Evolutionary conservation across 2,113 vertebrate species (phyloP), one percentile per base, ranked within the genome.

Genomic region (Mionectes macconnelli): DNA sequence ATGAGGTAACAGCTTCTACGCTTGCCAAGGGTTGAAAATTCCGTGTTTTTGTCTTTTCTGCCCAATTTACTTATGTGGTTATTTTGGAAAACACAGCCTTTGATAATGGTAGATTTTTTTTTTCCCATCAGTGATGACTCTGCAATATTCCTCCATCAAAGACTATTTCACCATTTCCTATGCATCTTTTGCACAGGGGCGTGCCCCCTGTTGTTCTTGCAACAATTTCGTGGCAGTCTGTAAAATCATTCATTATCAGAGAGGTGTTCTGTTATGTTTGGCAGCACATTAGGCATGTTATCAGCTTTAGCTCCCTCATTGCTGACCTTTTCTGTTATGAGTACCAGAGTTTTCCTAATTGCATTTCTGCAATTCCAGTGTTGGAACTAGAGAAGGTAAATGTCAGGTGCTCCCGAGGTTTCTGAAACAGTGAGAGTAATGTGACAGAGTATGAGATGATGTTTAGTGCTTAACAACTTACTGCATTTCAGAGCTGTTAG

Each of bases 291-390:
- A 96, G 90, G 95, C 93, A 37, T 90, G 83, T 95, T 91, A 93
- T 53, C 56, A 87, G 62, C 50, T 89, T 96, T 95, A 97, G 70
- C 91, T 95, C 77, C 95, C 94, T 81, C 92, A 75, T 20, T 62
- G 24, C 86, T 97, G 96, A 95, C 79, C 87, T 96, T 96, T 94
- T 96, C 74, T 95, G 55, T 90, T 96, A 85, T 69, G 55, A 81
- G 72, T 78, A 95, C 35, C 73, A 2, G 23, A 89, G 50, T 73
- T 87, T 66, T 85, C 85, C 81, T 87, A 96, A 96, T 96, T 96
- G 84, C 27, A 70, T 64, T 95, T 97, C 96, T 96, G 45, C 76
- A 75, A 79, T 91, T 94, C 93, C 84, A 84, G 47, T 23, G 15
- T 95, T 96, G 95, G 66, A 83, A 62, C 37, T 78, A n/a, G 22